phyloP scores from a whole-genome alignment of 2,797 vertebrate species.

The Takifugu ocellatus region DNA sequence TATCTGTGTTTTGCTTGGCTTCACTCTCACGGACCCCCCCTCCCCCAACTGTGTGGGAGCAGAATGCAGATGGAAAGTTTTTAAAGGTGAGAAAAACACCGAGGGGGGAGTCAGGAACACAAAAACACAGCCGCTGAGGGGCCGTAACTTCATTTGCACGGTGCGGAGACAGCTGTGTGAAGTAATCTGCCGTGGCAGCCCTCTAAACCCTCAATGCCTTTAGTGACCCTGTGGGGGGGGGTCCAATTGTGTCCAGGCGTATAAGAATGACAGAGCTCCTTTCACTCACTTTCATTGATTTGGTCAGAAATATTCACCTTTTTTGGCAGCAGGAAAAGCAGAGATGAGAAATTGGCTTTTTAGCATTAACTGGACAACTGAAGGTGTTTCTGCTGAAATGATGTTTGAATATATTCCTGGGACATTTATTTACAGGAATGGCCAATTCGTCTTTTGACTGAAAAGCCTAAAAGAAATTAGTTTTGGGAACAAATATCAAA shows the following conservation, averaged over 20 bases:
- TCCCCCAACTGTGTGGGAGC: slow-evolving; percentile 23
- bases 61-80: slow-evolving; percentile 38
- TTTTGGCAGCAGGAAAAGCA: no score
- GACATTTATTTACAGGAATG: no score
- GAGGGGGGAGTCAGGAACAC: slow-evolving; percentile 47
- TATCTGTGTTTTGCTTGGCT: slow-evolving; percentile 5
- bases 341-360: no score
- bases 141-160: slow-evolving; percentile 97
- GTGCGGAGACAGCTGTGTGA: slow-evolving; percentile 92
- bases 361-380: no score
- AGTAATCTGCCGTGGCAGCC: slow-evolving; percentile 93
- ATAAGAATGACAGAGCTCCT: slow-evolving; percentile 74
- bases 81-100: slow-evolving; percentile 35
- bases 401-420: slow-evolving; percentile 41
- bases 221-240: slow-evolving; percentile 83
- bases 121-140: slow-evolving; percentile 85
- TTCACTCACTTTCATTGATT: slow-evolving; percentile 89
- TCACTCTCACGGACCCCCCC: slow-evolving; percentile 33
- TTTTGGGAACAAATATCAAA: no score
- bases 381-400: background rate
- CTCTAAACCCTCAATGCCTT: slow-evolving; percentile 91
- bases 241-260: slow-evolving; percentile 88
- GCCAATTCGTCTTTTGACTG: no score
- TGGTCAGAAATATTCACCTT: slow-evolving; percentile 79
- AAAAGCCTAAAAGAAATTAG: no score